Base-by-base conservation (phyloP, 2,113 vertebrate genomes). In the Mesocricetus auratus region DNA sequence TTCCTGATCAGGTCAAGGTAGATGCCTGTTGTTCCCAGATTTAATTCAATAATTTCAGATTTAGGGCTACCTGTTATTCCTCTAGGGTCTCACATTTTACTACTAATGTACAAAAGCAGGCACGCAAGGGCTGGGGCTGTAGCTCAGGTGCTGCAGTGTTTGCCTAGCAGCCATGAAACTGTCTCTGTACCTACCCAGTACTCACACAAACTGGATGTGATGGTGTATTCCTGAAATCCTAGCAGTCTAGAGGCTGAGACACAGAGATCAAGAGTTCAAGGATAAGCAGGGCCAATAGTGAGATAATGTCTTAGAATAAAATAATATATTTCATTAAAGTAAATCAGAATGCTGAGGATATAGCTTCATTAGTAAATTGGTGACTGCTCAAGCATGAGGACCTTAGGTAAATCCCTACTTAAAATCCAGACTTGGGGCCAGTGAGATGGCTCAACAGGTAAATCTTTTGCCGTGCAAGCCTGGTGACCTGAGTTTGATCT, bases 11-110 rank as follows among this genome's bases (percentile, higher is more conserved):
- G 17, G 24, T 81, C 16, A 53, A 31, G 24, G 12, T 47, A 5
- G 45, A 29, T 42, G 17, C n/a, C 69, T 90, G 92, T 95, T 88
- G 39, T 50, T 15, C 53, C 60, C 1, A 82, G 1, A 47, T 1
- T 53, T 68, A 91, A 85, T 64, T 93, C 0, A 21, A 79, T 47
- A 90, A 73, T 90, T 90, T 96, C 29, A 86, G 62, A 24, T 50
- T 85, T 19, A 33, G 60, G 82, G 39, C 36, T 42, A 45, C 58
- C 31, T 42, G 13, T 29, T 83, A 26, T 62, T 83, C n/a, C 53
- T 58, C 15, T 31, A 19, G 58, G 39, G 1, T 85, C 81, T 64
- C 24, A 19, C 39, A 3, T 64, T 31, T 39, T 13, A 31, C 15
- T 45, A 64, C n/a, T 17, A 64, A 39, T 29, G n/a, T 8, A 42